Conservation (phyloP, 2,888 invertebrate genomes). For the Drosophila bunnanda region DNA sequence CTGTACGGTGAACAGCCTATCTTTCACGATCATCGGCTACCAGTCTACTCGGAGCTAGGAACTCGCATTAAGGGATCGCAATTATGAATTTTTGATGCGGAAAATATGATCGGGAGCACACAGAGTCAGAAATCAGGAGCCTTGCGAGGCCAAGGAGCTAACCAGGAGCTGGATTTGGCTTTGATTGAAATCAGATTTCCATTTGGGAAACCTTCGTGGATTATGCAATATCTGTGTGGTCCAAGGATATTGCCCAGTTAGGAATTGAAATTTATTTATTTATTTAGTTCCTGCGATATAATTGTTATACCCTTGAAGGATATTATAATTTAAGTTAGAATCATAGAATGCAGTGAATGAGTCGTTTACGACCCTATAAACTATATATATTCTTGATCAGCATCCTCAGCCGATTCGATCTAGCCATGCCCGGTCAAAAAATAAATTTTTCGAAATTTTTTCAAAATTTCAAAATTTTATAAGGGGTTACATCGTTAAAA, state of each 20-base stretch:
- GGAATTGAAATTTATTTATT: background rate
- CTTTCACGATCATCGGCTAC: constrained; percentile 28
- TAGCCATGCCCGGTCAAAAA: too few relatives aligned
- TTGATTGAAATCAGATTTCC: background rate
- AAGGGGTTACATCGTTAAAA: too few relatives aligned
- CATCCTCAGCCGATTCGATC: too few relatives aligned
- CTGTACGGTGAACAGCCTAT: constrained; percentile 36
- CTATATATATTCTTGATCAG: too few relatives aligned
- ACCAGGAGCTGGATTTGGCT: constrained; percentile 17
- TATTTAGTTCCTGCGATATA: too few relatives aligned
- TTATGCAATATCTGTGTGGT: constrained; percentile 70
- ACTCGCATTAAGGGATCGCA: constrained; percentile 52
- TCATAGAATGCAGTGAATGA: too few relatives aligned
- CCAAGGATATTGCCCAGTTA: background rate
- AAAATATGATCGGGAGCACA: constrained; percentile 45
- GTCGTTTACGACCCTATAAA: too few relatives aligned
- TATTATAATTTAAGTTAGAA: too few relatives aligned
- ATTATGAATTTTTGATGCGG: constrained; percentile 64
- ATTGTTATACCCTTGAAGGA: too few relatives aligned
- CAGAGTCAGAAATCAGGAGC: constrained; percentile 41
- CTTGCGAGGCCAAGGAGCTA: constrained; percentile 22
- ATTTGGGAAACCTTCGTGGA: background rate
- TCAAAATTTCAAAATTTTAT: too few relatives aligned
- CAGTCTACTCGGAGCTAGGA: constrained; percentile 8
- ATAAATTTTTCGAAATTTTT: too few relatives aligned